Evolutionary conservation across 2,797 vertebrate species (phyloP), one percentile per base, ranked within the genome.

Genomic region (Oryzias dopingdopingensis): DNA sequence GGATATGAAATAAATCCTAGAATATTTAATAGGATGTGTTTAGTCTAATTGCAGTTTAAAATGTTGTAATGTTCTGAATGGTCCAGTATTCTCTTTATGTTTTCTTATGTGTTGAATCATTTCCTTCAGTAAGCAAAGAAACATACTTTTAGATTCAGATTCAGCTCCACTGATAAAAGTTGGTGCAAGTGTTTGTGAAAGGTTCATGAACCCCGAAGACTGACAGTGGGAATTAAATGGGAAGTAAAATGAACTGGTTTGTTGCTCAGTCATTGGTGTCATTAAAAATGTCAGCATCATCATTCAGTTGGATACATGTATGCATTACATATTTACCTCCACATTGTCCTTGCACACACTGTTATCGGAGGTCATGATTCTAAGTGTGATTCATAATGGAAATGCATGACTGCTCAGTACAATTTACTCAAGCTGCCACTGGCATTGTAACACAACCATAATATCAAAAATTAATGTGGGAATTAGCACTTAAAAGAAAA

Each of bases 201-300:
- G 37, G 45, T 52, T 64, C 42, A 51, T 2, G 1, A 63, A 65
- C 59, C 57, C 49, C 2, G 52, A 49, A 59, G 55, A 42, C 29
- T 42, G 57, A 57, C 24, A 16, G 41, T 22, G 10, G 54, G 67
- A 68, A 78, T 78, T 74, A 65, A 77, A 73, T 0, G 23, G 72
- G 73, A 79, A 62, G 48, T 42, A 55, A 59, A 66, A 70, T 70
- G 60, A 78, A 80, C 76, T 66, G 74, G 62, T 66, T 74, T 55
- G 53, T 62, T 64, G 70, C 66, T 62, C 48, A 42, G 62, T 52
- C 54, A 70, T 76, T 68, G 55, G 61, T 61, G 69, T 74, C 70
- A 59, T 23, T 40, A 55, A 64, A 52, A 49, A 63, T 56, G 49
- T 42, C 58, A 49, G 63, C 70, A 69, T 48, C 15, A 59, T 63